Evolutionary conservation across 1,140 invertebrate species (phyloP).

Genomic region (Saccostrea cuccullata): DNA sequence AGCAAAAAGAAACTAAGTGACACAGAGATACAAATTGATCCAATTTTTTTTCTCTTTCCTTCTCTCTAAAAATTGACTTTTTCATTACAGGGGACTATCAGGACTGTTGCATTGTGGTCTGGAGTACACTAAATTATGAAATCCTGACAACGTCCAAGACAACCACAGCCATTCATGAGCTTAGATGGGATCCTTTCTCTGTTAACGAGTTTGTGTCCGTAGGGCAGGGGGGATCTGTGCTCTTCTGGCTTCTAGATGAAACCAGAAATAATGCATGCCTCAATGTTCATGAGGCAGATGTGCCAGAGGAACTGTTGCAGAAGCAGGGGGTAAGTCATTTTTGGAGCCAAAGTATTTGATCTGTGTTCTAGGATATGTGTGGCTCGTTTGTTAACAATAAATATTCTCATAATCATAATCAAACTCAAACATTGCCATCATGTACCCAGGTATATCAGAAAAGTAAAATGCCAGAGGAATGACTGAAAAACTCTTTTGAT

Average conservation of each 20-base stretch:
- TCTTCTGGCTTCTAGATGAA: slow-evolving; percentile 78
- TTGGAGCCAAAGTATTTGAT: neutral
- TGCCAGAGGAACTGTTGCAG: slow-evolving; percentile 72
- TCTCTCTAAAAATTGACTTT: neutral
- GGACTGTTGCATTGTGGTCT: slow-evolving; percentile 73
- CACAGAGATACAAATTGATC: no score
- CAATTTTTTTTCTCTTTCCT: no score
- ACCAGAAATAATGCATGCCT: slow-evolving; percentile 67
- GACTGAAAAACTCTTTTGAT: neutral
- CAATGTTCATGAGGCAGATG: slow-evolving; percentile 75
- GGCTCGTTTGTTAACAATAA: no score
- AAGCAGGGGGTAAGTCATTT: slow-evolving; percentile 36
- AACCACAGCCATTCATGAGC: slow-evolving; percentile 69
- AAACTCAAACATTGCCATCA: no score
- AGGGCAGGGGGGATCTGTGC: slow-evolving; percentile 69
- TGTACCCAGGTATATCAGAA: no score
- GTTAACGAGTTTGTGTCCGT: slow-evolving; percentile 77
- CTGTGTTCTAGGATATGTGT: no score
- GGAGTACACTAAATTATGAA: slow-evolving; percentile 72
- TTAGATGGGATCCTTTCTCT: slow-evolving; percentile 76
- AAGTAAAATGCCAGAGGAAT: neutral
- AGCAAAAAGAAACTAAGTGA: no score
- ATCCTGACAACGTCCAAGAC: slow-evolving; percentile 68
- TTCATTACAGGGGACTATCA: slow-evolving; percentile 72
- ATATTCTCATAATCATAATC: no score